Evolutionary conservation across 2,797 vertebrate genomes (phyloP).

Genomic region (Sandelia bainsii): DNA sequence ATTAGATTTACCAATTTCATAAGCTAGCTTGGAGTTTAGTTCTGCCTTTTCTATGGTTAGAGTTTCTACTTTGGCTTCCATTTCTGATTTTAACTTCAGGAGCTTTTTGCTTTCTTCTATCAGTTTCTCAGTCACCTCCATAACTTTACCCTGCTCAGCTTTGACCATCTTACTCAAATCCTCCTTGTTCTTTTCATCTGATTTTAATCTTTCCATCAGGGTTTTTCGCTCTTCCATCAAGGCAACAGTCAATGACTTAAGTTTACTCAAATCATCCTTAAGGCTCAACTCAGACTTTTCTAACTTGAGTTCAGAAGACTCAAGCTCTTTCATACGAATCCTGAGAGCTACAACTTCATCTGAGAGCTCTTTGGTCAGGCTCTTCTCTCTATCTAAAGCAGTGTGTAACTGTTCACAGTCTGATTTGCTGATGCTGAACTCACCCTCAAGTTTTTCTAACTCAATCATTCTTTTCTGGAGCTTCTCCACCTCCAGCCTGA

Average conservation of each 20-base stretch:
- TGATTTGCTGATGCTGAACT: constrained; percentile 89
- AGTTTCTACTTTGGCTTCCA: constrained; percentile 92
- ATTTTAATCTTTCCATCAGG: constrained; percentile 92
- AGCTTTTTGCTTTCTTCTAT: constrained; percentile 98
- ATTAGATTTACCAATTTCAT: constrained; percentile 89
- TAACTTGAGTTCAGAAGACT: constrained; percentile 92
- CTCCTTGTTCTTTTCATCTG: constrained; percentile 93
- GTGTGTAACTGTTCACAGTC: constrained; percentile 90
- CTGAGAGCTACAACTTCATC: constrained; percentile 92
- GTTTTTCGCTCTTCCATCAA: constrained; percentile 95
- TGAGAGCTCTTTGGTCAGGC: constrained; percentile 91
- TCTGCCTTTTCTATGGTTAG: constrained; percentile 91
- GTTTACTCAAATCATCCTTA: constrained; percentile 96
- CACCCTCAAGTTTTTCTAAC: constrained; percentile 92
- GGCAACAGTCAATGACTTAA: constrained; percentile 95
- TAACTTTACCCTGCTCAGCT: constrained; percentile 94
- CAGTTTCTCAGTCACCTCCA: constrained; percentile 96
- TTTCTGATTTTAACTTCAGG: constrained; percentile 96
- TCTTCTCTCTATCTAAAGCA: constrained; percentile 92
- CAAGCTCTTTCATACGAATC: constrained; percentile 93
- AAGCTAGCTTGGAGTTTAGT: constrained; percentile 86
- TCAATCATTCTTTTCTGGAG: constrained; percentile 94
- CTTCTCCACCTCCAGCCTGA: constrained; percentile 93
- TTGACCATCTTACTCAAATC: constrained; percentile 91
- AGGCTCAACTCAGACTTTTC: constrained; percentile 94